Evolutionary conservation across 2,888 invertebrate genomes (phyloP).

Genomic region (Patella ulyssiponensis): DNA sequence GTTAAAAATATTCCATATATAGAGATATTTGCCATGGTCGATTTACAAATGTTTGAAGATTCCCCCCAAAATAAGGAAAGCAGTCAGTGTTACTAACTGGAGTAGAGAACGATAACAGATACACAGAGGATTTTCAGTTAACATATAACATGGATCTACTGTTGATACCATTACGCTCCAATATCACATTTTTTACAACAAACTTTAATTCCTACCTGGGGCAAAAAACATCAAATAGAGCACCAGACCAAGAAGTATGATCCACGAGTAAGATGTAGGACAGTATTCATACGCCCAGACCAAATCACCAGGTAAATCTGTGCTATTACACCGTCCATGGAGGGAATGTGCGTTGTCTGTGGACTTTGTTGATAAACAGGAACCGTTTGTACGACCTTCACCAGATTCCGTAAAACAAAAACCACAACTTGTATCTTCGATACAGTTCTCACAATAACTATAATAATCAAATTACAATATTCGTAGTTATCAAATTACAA

Average conservation of each 20-base stretch:
- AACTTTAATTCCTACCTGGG: conserved; percentile 61
- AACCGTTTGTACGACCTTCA: conserved; percentile 61
- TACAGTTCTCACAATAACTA: conserved; percentile 73
- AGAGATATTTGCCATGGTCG: too few relatives aligned
- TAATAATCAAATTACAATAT: conserved; percentile 23
- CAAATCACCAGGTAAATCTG: conserved; percentile 33
- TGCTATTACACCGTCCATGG: conserved; percentile 55
- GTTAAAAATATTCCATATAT: too few relatives aligned
- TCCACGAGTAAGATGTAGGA: conserved; percentile 72
- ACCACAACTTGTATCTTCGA: conserved; percentile 72
- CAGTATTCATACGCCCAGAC: conserved; percentile 73
- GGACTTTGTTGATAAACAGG: conserved; percentile 60
- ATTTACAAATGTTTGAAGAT: too few relatives aligned
- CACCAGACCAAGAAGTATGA: conserved; percentile 72
- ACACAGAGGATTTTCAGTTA: neutral
- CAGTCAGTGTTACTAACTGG: neutral
- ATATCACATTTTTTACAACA: too few relatives aligned
- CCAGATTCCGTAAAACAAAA: conserved; percentile 70
- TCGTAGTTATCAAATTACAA: too few relatives aligned
- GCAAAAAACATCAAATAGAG: conserved; percentile 75
- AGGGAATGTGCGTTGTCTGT: conserved; percentile 46
- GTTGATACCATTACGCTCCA: neutral
- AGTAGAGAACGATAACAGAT: neutral
- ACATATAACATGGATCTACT: neutral
- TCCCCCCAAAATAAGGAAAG: too few relatives aligned